A percentile compares a stretch with the other conserved stretches of the same genome.
Conservation (phyloP, 2,888 invertebrate species). For the Allolobophora icterica region DNA sequence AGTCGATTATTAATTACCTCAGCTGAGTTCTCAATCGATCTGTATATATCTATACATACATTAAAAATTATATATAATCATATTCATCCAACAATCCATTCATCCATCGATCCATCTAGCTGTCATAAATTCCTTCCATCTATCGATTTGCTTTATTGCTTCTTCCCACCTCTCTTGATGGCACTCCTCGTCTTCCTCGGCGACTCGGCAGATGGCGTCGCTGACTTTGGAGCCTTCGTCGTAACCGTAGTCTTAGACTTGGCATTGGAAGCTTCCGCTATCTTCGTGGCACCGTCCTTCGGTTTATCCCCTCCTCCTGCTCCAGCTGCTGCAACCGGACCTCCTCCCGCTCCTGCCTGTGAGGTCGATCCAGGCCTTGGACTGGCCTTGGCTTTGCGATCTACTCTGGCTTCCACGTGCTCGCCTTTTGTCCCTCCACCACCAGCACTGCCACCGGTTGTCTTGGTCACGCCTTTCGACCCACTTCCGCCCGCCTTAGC, state of each 20-base stretch:
- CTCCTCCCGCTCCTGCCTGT: not conserved
- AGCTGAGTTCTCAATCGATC: too few species aligned
- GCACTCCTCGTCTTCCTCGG: conserved; percentile 12
- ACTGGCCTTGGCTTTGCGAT: not conserved
- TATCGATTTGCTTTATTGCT: not conserved
- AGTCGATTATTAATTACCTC: too few species aligned
- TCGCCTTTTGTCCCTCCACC: not conserved
- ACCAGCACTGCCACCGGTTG: not conserved
- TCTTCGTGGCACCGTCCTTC: not conserved
- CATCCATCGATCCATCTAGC: too few species aligned
- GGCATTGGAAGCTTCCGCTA: not conserved
- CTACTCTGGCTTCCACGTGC: conserved; percentile 14
- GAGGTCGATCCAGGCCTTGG: not conserved
- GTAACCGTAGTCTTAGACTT: not conserved
- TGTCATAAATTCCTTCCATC: too few species aligned
- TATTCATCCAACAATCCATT: too few species aligned
- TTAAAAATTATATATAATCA: too few species aligned
- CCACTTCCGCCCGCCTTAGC: not conserved
- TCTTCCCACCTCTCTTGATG: not conserved
- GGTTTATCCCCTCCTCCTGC: not conserved
- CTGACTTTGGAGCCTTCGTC: not conserved
- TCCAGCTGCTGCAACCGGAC: not conserved
- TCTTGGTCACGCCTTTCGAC: not conserved
- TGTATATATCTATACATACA: too few species aligned
- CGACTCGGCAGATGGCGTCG: not conserved